Conservation (phyloP, 2,888 invertebrate species). For the Serripes groenlandicus region DNA sequence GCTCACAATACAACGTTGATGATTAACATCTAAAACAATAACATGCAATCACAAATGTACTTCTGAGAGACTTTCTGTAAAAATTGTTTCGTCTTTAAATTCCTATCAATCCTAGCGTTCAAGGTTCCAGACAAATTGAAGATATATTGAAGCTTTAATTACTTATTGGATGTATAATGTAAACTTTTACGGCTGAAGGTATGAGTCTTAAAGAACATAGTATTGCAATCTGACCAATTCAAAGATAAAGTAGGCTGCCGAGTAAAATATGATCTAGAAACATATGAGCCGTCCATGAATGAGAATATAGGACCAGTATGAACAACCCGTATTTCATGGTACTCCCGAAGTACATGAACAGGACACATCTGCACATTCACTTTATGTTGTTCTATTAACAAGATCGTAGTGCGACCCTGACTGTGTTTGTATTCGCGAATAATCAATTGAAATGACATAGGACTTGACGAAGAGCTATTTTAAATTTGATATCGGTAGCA, state of each 20-base stretch:
- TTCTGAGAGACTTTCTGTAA: background rate
- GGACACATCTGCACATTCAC: slow-evolving; percentile 22
- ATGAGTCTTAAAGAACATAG: slow-evolving; percentile 30
- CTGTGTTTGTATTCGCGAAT: too few relatives aligned
- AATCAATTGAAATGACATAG: too few relatives aligned
- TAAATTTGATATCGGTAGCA: background rate
- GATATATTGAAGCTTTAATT: too few relatives aligned
- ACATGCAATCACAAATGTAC: background rate
- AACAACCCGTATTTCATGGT: background rate
- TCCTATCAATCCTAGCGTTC: too few relatives aligned
- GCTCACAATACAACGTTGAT: too few relatives aligned
- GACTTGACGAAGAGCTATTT: too few relatives aligned
- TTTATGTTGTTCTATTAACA: background rate
- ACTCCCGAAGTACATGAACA: slow-evolving; percentile 28
- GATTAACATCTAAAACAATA: too few relatives aligned
- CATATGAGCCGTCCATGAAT: slow-evolving; percentile 4
- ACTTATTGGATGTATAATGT: too few relatives aligned
- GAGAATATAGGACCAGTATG: slow-evolving; percentile 23
- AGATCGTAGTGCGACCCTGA: slow-evolving; percentile 12
- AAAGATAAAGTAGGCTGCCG: background rate
- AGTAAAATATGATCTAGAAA: slow-evolving; percentile 24
- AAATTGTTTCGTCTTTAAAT: too few relatives aligned
- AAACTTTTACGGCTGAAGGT: slow-evolving; percentile 20
- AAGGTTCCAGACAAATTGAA: too few relatives aligned
- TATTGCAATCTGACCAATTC: slow-evolving; percentile 9